Evolutionary conservation across 2,113 vertebrate species (phyloP).

Genomic region (Vanacampus margaritifer): DNA sequence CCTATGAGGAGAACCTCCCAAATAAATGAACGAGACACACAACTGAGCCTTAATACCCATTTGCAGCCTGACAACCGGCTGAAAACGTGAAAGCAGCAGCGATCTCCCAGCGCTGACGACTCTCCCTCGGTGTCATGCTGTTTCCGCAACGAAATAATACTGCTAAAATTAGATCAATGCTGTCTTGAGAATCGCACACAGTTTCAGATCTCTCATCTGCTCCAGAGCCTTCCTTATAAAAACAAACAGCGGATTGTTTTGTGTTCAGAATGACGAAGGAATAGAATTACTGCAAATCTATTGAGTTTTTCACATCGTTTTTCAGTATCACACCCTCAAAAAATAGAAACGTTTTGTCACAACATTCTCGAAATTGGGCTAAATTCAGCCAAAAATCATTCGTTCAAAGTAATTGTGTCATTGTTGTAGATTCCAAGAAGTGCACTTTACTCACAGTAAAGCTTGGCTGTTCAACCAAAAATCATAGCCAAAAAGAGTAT

Average conservation of each 20-base stretch:
- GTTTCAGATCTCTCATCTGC: constrained; percentile 18
- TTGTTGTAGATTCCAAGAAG: too few relatives aligned
- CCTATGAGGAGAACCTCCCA: background rate
- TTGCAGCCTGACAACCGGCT: background rate
- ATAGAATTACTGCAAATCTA: background rate
- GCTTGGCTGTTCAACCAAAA: too few relatives aligned
- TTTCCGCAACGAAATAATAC: constrained; percentile 23
- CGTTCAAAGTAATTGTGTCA: too few relatives aligned
- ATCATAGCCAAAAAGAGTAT: too few relatives aligned
- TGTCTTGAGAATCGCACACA: constrained; percentile 12
- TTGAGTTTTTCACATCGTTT: background rate
- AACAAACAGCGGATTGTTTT: background rate
- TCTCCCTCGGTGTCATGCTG: background rate
- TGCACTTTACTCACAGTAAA: too few relatives aligned
- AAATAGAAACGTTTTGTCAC: background rate
- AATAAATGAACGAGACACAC: constrained; percentile 7
- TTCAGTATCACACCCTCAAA: background rate
- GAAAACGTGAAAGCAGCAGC: background rate
- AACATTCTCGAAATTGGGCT: background rate
- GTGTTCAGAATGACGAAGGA: background rate
- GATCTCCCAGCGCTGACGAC: constrained; percentile 2
- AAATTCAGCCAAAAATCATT: too few relatives aligned
- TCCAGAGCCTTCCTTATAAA: background rate
- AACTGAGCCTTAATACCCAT: background rate
- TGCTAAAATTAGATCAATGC: constrained; percentile 41